Conservation (phyloP, 2,888 invertebrate species). For the Spodoptera exigua region DNA sequence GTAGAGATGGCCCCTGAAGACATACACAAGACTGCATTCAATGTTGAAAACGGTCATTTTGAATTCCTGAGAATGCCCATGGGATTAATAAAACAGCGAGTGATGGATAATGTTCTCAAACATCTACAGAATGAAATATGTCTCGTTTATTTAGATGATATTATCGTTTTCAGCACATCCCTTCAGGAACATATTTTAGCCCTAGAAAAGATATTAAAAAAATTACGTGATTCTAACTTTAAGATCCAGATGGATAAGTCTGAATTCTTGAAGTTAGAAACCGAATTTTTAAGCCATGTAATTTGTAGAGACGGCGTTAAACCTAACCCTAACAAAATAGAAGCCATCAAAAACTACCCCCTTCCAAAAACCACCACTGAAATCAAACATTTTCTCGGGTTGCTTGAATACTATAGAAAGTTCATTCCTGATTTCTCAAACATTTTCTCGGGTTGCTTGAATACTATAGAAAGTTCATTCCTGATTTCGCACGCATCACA, state of each 20-base stretch:
- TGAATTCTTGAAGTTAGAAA: conserved; percentile 57
- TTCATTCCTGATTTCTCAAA: conserved; percentile 61
- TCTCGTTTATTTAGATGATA: too few species aligned
- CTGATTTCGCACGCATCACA: too few species aligned
- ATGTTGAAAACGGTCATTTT: conserved; percentile 58
- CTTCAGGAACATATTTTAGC: conserved; percentile 24
- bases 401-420: conserved; percentile 58
- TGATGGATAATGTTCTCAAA: too few species aligned
- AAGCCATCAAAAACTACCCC: conserved; percentile 54
- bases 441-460: conserved; percentile 57
- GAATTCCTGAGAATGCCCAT: conserved; percentile 55
- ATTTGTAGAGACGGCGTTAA: conserved; percentile 56
- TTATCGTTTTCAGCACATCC: too few species aligned
- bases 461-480: conserved; percentile 60
- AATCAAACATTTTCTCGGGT: conserved; percentile 57
- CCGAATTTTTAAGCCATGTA: conserved; percentile 52
- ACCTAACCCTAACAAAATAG: conserved; percentile 58
- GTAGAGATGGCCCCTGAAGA: conserved; percentile 20
- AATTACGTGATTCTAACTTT: too few species aligned
- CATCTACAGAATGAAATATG: too few species aligned
- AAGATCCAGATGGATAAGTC: too few species aligned
- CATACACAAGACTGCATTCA: conserved; percentile 40
- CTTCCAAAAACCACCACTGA: conserved; percentile 55
- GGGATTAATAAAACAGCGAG: conserved; percentile 22
- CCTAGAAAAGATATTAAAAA: too few species aligned